Percentiles rank a stretch among this genome's conserved stretches.
Evolutionary conservation across 2,888 invertebrate genomes (phyloP).

Genomic region (Caenorhabditis afra): DNA sequence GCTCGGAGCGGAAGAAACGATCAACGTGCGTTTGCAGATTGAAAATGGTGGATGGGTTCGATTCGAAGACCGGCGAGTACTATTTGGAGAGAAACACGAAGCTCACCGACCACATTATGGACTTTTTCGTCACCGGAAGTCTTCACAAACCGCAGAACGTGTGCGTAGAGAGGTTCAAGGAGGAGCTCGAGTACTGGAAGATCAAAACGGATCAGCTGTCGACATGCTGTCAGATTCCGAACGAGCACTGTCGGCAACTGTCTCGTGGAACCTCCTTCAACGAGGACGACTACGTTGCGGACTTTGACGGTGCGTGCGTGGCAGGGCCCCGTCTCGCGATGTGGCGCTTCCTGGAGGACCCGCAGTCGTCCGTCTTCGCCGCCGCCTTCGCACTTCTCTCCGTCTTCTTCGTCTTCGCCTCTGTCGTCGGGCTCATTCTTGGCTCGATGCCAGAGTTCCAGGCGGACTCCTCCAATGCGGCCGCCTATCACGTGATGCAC

Average conservation of each 20-base stretch:
- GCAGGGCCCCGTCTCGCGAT: slow-evolving; percentile 67
- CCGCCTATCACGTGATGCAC: slow-evolving; percentile 76
- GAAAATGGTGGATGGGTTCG: slow-evolving; percentile 73
- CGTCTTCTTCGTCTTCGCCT: slow-evolving; percentile 79
- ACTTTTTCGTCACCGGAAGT: slow-evolving; percentile 77
- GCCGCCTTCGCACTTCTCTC: slow-evolving; percentile 77
- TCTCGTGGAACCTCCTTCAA: slow-evolving; percentile 61
- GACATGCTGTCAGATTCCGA: slow-evolving; percentile 72
- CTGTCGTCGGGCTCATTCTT: slow-evolving; percentile 76
- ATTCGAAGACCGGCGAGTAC: slow-evolving; percentile 73
- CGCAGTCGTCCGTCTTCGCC: slow-evolving; percentile 73
- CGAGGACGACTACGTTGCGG: slow-evolving; percentile 69
- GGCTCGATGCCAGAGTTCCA: slow-evolving; percentile 80
- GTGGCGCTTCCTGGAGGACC: slow-evolving; percentile 78
- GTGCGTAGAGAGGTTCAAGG: slow-evolving; percentile 77
- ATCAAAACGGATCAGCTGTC: slow-evolving; percentile 74
- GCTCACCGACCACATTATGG: slow-evolving; percentile 77
- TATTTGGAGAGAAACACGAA: slow-evolving; percentile 77
- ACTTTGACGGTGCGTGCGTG: slow-evolving; percentile 74
- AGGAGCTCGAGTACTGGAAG: slow-evolving; percentile 78
- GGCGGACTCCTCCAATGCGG: slow-evolving; percentile 73
- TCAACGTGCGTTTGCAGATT: slow-evolving; percentile 37
- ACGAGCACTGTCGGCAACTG: slow-evolving; percentile 43
- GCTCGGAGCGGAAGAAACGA: neutral
- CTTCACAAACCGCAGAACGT: slow-evolving; percentile 71